These are phyloP conservation scores for human DNA, from an alignment of 2,113 vertebrate species.

Conservation along the genomic window DNA sequence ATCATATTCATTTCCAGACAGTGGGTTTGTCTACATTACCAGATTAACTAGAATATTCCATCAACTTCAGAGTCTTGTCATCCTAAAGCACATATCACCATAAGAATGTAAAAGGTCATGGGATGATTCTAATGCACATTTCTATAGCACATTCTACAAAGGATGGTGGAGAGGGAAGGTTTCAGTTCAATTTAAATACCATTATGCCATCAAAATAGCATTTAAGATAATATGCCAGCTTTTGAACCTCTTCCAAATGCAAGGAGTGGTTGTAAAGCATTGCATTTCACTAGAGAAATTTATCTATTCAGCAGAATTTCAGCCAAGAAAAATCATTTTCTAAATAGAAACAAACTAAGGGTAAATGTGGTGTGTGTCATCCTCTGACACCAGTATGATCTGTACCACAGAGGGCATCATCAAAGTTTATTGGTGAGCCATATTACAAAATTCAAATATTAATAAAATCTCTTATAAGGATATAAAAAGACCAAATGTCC, in stretches of 20 bases:
- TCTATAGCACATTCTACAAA: not conserved
- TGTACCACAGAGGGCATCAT: not conserved
- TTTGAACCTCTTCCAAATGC: not conserved
- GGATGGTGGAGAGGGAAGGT: not conserved
- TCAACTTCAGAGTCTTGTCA: not conserved
- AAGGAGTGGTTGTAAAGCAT: constrained; percentile 28
- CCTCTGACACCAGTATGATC: constrained; percentile 11
- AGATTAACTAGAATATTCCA: not conserved
- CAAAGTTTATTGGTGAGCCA: constrained; percentile 13
- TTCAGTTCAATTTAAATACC: not conserved
- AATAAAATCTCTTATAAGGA: not conserved
- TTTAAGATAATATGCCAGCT: constrained; percentile 14
- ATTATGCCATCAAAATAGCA: constrained; percentile 44
- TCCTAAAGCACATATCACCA: not conserved
- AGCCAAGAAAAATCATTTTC: constrained; percentile 39
- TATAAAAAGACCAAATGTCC: not conserved
- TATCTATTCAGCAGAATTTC: constrained; percentile 13
- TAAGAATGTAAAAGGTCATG: not conserved
- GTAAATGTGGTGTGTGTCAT: not conserved
- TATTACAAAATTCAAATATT: not conserved
- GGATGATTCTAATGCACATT: not conserved
- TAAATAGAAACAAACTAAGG: constrained; percentile 33
- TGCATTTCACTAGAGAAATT: constrained; percentile 48
- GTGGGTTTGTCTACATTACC: not conserved
- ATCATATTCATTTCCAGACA: not conserved